Conservation (phyloP, 2,113 vertebrate species). For the Galbula dea region DNA sequence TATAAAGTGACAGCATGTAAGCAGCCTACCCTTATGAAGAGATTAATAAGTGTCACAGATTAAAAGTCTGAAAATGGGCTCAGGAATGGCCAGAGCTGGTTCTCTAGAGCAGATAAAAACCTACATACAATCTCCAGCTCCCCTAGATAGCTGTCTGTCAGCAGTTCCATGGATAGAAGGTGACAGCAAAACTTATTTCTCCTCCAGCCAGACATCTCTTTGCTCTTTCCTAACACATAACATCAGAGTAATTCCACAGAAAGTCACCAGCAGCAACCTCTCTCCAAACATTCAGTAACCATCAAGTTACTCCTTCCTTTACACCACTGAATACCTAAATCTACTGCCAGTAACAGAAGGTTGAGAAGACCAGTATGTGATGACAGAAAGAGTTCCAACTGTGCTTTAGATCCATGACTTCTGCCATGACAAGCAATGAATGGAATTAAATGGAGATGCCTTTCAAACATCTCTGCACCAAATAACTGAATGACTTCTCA, state of each 20-base stretch:
- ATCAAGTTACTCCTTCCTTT: neutral
- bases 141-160: neutral
- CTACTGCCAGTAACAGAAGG: neutral
- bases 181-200: neutral
- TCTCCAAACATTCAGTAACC: neutral
- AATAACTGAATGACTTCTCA: neutral
- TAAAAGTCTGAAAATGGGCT: neutral
- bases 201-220: neutral
- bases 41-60: neutral
- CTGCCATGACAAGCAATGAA: neutral
- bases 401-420: neutral
- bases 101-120: neutral
- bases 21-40: neutral
- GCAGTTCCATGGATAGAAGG: neutral
- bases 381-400: neutral
- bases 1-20: neutral
- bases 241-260: neutral
- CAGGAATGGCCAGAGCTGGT: neutral
- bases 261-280: neutral
- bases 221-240: neutral
- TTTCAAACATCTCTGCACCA: neutral
- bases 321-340: neutral
- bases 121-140: neutral
- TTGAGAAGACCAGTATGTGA: neutral
- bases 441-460: neutral